phyloP scores from a whole-genome alignment of 2,888 invertebrate species.

The Fragum sueziense region DNA sequence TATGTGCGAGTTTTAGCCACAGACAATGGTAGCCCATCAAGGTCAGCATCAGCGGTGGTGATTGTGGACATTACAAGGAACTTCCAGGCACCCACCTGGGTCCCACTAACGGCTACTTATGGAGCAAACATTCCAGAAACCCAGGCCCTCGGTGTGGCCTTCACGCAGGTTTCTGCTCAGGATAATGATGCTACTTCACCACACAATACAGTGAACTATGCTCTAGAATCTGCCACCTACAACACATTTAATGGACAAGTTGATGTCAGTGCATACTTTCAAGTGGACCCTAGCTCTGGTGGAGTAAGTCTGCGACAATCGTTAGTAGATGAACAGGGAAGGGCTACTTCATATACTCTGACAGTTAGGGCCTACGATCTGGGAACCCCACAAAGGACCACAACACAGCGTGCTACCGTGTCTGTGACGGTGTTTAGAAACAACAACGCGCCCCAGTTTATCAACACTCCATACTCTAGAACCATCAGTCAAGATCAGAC shows the following conservation, averaged over 20 bases:
- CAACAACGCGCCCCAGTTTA: slow-evolving; percentile 56
- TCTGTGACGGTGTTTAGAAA: slow-evolving; percentile 53
- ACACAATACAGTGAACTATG: slow-evolving; percentile 72
- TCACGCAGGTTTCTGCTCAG: slow-evolving; percentile 61
- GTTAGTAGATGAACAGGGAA: slow-evolving; percentile 47
- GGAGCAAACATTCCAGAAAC: slow-evolving; percentile 57
- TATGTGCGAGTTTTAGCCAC: slow-evolving; percentile 70
- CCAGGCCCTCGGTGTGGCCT: slow-evolving; percentile 58
- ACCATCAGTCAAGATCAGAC: slow-evolving; percentile 42
- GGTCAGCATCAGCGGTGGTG: slow-evolving; percentile 70
- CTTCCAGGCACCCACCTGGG: slow-evolving; percentile 66
- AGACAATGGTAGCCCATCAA: slow-evolving; percentile 75
- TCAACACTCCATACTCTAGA: slow-evolving; percentile 41
- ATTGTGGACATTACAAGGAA: slow-evolving; percentile 73
- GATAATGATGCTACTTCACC: slow-evolving; percentile 67
- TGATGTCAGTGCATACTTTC: slow-evolving; percentile 68
- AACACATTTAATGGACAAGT: slow-evolving; percentile 18
- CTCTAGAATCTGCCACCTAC: slow-evolving; percentile 52
- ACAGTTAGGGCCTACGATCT: slow-evolving; percentile 68
- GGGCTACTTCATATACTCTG: slow-evolving; percentile 49
- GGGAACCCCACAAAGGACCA: slow-evolving; percentile 62
- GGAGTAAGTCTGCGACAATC: slow-evolving; percentile 69
- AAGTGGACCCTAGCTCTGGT: slow-evolving; percentile 68
- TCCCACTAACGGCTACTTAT: slow-evolving; percentile 27
- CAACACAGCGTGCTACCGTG: slow-evolving; percentile 45